Evolutionary conservation across 2,113 vertebrate species (phyloP).

Genomic region (Arizona elegans): DNA sequence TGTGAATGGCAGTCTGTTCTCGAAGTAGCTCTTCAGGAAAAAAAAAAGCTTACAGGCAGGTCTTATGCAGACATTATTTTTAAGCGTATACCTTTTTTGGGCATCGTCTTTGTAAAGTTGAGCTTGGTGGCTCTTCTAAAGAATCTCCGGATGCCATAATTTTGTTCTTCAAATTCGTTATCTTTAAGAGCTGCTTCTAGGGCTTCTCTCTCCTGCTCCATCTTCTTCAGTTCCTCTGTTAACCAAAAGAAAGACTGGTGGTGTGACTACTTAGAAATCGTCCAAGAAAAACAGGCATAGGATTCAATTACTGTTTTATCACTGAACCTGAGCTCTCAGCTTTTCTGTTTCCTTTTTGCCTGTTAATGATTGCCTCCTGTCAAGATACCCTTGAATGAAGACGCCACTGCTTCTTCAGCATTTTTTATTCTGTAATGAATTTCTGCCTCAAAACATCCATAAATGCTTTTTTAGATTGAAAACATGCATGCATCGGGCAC

Average conservation of each 20-base stretch:
- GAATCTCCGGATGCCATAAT: conserved; percentile 70
- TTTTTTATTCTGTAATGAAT: background rate
- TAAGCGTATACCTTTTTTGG: conserved; percentile 77
- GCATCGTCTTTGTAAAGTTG: conserved; percentile 73
- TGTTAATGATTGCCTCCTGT: background rate
- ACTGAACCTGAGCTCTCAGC: background rate
- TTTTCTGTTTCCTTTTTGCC: background rate
- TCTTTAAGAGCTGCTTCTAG: conserved; percentile 79
- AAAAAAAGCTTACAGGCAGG: background rate
- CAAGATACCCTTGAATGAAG: background rate
- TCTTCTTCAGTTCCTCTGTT: conserved; percentile 83
- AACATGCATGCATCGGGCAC: background rate
- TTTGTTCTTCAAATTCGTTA: conserved; percentile 75
- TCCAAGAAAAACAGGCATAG: conserved; percentile 12
- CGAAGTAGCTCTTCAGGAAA: background rate
- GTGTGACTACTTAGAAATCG: background rate
- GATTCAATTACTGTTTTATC: accelerated
- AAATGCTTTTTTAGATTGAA: conserved; percentile 14
- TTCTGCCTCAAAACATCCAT: conserved; percentile 33
- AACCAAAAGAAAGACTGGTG: conserved; percentile 38
- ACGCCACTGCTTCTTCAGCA: background rate
- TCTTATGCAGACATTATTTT: background rate
- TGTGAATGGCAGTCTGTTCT: background rate
- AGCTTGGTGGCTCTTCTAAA: conserved; percentile 80
- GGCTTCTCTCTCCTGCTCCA: conserved; percentile 81